A percentile compares a stretch with the other conserved stretches of the same genome.
These are phyloP conservation scores for Dione juno DNA, from an alignment of 2,888 invertebrate species.

Conservation along the genomic window DNA sequence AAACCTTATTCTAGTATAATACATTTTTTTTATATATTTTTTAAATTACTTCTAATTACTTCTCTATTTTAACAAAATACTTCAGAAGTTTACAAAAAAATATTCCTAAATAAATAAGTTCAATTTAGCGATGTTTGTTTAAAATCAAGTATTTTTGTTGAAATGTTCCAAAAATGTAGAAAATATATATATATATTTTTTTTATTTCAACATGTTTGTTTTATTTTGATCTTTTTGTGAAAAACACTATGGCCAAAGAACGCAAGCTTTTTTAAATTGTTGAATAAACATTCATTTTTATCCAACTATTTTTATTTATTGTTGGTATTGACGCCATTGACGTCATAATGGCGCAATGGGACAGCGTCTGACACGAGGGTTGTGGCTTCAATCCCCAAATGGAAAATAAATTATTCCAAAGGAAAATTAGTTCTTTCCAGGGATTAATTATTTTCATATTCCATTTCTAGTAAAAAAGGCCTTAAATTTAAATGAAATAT, in stretches of 20 bases:
- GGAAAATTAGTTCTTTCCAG: too few species aligned
- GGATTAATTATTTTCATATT: too few species aligned
- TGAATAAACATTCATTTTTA: background rate
- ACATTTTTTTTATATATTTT: too few species aligned
- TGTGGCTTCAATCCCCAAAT: background rate
- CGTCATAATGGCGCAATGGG: too few species aligned
- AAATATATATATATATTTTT: background rate
- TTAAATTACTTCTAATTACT: too few species aligned
- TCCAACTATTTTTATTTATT: background rate
- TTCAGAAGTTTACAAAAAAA: background rate
- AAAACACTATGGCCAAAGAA: background rate
- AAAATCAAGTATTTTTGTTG: background rate
- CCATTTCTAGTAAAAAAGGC: too few species aligned
- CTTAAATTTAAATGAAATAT: too few species aligned
- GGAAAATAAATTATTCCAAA: too few species aligned
- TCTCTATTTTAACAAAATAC: too few species aligned
- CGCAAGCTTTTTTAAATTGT: background rate
- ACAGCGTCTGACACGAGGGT: background rate
- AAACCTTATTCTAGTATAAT: too few species aligned
- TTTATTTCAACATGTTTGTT: slow-evolving; percentile 1
- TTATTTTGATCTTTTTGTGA: background rate
- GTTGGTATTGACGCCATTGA: background rate
- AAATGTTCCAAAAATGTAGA: background rate
- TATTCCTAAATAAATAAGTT: background rate
- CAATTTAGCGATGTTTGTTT: background rate